Evolutionary conservation across 2,113 vertebrate genomes (phyloP).

Genomic region (Pelecanoides urinatrix): DNA sequence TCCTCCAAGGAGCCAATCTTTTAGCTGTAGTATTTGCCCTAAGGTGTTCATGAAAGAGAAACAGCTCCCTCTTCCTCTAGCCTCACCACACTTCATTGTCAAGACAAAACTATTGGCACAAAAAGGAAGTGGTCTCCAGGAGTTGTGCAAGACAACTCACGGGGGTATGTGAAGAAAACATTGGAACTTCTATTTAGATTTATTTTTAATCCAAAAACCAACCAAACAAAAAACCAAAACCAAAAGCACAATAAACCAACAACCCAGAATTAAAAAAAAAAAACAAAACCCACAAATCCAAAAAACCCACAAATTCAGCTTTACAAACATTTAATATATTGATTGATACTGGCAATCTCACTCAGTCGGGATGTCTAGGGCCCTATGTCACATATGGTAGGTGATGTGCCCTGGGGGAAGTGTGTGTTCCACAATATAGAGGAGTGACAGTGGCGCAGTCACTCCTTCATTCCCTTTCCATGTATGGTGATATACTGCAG

Average conservation of each 20-base stretch:
- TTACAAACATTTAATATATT: background rate
- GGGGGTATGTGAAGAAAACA: background rate
- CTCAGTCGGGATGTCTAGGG: background rate
- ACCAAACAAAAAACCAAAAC: background rate
- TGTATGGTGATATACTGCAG: background rate
- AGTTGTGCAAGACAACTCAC: background rate
- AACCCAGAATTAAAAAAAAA: background rate
- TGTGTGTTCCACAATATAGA: fast-evolving
- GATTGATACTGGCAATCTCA: background rate
- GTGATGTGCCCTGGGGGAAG: background rate
- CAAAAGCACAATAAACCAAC: background rate
- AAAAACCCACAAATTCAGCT: background rate
- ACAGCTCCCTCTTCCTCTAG: background rate
- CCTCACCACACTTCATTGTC: background rate
- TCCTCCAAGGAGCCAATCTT: background rate
- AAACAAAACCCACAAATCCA: background rate
- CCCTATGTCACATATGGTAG: background rate
- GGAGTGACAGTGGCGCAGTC: fast-evolving
- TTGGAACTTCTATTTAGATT: background rate
- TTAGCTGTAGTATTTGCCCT: background rate
- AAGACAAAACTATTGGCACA: background rate
- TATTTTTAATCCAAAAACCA: background rate
- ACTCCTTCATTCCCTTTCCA: background rate
- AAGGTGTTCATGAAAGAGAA: background rate
- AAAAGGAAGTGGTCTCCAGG: background rate